Conservation (phyloP, 2,797 vertebrate genomes). For the Gallinago nigripennis region DNA sequence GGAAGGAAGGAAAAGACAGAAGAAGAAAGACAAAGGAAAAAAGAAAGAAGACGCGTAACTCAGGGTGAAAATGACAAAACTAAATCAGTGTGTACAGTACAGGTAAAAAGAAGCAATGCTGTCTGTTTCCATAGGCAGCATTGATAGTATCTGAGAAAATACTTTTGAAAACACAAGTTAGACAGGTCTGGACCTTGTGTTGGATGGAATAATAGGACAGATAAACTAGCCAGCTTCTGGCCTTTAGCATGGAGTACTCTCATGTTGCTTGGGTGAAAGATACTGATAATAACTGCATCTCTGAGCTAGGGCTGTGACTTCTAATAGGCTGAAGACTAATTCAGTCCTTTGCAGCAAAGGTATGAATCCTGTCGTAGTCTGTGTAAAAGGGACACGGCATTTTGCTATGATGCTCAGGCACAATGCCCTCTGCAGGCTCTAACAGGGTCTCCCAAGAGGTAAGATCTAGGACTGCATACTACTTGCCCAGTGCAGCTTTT, state of each 20-base stretch:
- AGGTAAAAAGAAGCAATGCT: neutral
- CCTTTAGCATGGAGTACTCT: neutral
- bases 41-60: neutral
- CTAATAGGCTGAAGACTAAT: neutral
- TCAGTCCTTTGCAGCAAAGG: neutral
- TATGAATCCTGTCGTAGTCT: neutral
- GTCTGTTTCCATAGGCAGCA: neutral
- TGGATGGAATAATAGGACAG: neutral
- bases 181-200: neutral
- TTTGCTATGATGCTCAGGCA: neutral
- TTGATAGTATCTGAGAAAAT: neutral
- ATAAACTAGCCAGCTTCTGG: neutral
- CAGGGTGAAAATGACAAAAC: conserved; percentile 29
- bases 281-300: neutral
- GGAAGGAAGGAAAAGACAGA: too few relatives aligned
- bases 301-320: neutral
- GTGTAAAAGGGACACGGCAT: neutral
- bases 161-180: neutral
- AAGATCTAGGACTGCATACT: neutral
- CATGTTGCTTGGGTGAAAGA: neutral
- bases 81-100: neutral
- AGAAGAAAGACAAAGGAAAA: neutral
- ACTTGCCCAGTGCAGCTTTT: neutral
- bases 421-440: neutral
- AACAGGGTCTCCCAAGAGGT: neutral